Evolutionary conservation across 2,797 vertebrate genomes (phyloP), one percentile per base, ranked within the genome.

Genomic region (Diglossa cyanea): DNA sequence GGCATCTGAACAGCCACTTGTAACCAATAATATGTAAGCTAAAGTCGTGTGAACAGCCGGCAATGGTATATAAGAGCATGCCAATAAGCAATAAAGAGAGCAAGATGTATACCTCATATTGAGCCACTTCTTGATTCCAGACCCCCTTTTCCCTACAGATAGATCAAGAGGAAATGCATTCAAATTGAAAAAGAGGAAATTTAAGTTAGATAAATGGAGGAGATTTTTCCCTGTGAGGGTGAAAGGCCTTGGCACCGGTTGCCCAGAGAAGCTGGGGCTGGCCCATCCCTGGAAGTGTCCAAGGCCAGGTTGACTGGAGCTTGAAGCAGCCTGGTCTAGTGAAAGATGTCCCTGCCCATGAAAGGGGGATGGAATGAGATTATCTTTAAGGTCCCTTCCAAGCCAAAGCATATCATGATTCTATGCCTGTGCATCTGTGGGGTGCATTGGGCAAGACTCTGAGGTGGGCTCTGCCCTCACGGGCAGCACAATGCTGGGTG

Each of bases 401-500:
- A 47, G 28, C 30, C 33, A 53, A 61, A 47, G 24, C 33, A 54
- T 61, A 53, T 55, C 30, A 54, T 16, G 16, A 33, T 24, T 68
- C 47, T 39, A 4, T 61, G 20, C 13, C 63, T 33, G 54, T 55
- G 54, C 21, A 33, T 55, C 54, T 55, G 21, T 70, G 66, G 37
- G n/a, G 88, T 98, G 98, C 12, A 73, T 89, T 2, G 90, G 72
- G 77, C 98, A 99, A 40, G 94, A 91, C 71, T 98, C 98, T 0
- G 88, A 73, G 7, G 77, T 74, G 33, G 96, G 62, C 23, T 98
- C 96, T 1, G 96, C 90, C 47, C 42, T 97, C 98, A 2, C 94
- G 77, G 13, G 98, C 96, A 99, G 93, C 8, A 97, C 98, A 84
- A 98, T 97, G 0, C 98, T 99, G 85, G 98, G 98, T 0, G 98